Evolutionary conservation across 1,140 invertebrate genomes (phyloP), one percentile per base, ranked within the genome.

Genomic region (Drosophila auraria): DNA sequence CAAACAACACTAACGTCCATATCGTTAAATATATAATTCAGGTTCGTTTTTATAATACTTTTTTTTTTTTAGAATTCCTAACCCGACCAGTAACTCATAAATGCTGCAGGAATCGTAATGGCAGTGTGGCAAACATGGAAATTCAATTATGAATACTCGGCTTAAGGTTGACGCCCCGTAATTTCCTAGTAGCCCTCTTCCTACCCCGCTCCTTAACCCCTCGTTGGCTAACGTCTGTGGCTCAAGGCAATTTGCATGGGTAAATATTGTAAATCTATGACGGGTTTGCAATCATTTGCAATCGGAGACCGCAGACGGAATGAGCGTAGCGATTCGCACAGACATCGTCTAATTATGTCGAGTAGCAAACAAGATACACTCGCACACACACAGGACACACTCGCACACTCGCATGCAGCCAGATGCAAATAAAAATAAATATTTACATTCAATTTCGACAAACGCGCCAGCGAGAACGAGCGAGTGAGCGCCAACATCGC

Each of bases 371-470:
- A 83, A 83, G 75, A 77, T 83, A 80, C 76, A 59, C 57, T 63
- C 72, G 36, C 51, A 60, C 62, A 62, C 45, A 42, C 40, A 42
- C 40, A 36, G 27, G 27, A 30, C 36, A 42, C 36, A 65, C 40
- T 57, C 44, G 65, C 53, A 84, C 36, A 65, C 40, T 57, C 44
- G 65, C 53, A 84, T 72, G 78, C 61, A 54, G 44, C 60, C 71
- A 60, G 68, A 73, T 80, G 84, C 78, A 87, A 87, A 87, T 87
- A 89, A 87, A 90, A 87, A 87, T 87, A 87, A 87, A 87, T 87
- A 89, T 87, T 87, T 87, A 84, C 84, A 87, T 87, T 87, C 84
- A 87, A 87, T 87, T 87, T 89, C 68, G 78, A 82, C 83, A 83
- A 87, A 73, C 65, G 68, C 77, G 60, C 49, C 45, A 61, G 65